phyloP scores from a whole-genome alignment of 1,140 invertebrate genomes.

The Apolygus lucorum region DNA sequence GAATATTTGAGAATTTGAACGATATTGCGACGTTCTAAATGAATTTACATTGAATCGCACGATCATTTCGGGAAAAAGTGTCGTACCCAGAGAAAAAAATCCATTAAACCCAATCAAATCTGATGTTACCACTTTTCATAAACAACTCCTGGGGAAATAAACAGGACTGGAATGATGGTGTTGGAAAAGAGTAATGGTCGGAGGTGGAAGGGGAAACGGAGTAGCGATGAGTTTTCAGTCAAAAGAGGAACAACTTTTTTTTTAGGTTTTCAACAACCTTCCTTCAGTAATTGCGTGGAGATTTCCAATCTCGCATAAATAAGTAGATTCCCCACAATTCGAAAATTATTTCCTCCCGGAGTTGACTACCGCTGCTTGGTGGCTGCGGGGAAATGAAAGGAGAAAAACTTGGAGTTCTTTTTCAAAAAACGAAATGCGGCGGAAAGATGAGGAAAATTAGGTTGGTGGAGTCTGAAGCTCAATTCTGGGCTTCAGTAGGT shows the following conservation, averaged over 20 bases:
- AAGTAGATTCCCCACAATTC: slow-evolving; percentile 24
- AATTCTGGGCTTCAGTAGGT: too few species aligned
- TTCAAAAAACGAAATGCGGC: too few species aligned
- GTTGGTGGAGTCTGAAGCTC: too few species aligned
- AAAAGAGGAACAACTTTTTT: neutral
- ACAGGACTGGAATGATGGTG: neutral
- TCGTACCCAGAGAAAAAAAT: neutral
- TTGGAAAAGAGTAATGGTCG: neutral
- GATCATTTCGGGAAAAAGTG: neutral
- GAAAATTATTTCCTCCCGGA: slow-evolving; percentile 26
- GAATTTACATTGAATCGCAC: too few species aligned
- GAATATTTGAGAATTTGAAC: too few species aligned
- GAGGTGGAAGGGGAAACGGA: neutral
- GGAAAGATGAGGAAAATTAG: too few species aligned
- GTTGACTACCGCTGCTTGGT: too few species aligned
- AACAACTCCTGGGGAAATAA: slow-evolving; percentile 1
- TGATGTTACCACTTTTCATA: slow-evolving; percentile 15
- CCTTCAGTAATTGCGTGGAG: slow-evolving; percentile 22
- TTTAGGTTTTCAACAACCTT: neutral
- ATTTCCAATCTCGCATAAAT: slow-evolving; percentile 25
- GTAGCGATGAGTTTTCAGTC: slow-evolving; percentile 16
- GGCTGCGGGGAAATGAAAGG: too few species aligned
- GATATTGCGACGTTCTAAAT: too few species aligned
- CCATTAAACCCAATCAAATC: slow-evolving; percentile 17
- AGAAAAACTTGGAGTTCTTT: too few species aligned